Percentiles rank a stretch among this genome's conserved stretches.
Conservation (phyloP, 2,888 invertebrate genomes). For the Gymnoscelis rufifasciata region DNA sequence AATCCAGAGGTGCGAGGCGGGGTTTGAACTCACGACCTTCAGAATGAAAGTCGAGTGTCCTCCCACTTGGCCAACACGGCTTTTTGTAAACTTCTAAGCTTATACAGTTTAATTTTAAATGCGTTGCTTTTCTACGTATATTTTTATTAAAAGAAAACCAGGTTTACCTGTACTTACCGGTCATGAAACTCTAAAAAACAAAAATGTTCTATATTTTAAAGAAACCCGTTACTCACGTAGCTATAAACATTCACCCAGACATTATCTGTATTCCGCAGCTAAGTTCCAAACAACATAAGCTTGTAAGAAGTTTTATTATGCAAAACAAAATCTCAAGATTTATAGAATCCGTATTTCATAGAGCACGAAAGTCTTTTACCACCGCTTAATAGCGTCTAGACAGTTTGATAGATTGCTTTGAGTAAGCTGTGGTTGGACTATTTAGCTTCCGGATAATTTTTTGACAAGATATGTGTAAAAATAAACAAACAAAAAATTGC, state of each 20-base stretch:
- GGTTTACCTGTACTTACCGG: too few species aligned
- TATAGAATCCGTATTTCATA: conserved; percentile 22
- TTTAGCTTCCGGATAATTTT: conserved; percentile 7
- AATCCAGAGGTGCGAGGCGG: too few species aligned
- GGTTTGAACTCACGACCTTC: too few species aligned
- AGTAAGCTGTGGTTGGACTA: conserved; percentile 9
- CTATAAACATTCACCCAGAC: neutral
- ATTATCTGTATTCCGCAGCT: neutral
- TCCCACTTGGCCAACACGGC: too few species aligned
- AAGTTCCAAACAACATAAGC: conserved; percentile 9
- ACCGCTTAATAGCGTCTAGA: conserved; percentile 27
- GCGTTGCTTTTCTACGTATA: too few species aligned
- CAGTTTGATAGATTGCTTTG: conserved; percentile 27
- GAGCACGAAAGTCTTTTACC: conserved; percentile 25
- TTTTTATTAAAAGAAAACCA: too few species aligned
- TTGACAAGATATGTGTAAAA: too few species aligned
- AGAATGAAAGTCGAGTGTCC: too few species aligned
- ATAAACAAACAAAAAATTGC: too few species aligned
- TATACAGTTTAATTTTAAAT: too few species aligned
- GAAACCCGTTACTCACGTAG: neutral
- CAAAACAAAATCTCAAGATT: conserved; percentile 20
- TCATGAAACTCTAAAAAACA: neutral
- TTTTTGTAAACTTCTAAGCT: too few species aligned
- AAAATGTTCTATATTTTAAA: neutral
- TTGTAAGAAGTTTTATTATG: conserved; percentile 15